phyloP scores from a whole-genome alignment of 1,140 invertebrate genomes.

The Aphidius gifuensis region DNA sequence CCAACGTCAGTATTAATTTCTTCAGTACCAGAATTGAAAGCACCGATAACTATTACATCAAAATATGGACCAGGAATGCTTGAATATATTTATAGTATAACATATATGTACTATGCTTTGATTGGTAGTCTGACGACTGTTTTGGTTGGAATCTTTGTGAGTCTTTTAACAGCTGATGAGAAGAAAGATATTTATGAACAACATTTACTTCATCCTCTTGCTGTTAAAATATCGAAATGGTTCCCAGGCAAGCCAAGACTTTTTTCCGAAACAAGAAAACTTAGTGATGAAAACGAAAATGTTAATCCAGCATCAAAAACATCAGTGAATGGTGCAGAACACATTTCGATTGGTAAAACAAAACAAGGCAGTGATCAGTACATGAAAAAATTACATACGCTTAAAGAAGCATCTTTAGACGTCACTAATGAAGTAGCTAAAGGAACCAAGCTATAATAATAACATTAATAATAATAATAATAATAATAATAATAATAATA shows the following conservation, averaged over 20 bases:
- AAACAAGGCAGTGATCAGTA: constrained; percentile 38
- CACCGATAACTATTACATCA: constrained; percentile 14
- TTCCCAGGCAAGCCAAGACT: constrained; percentile 57
- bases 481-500: too few species aligned
- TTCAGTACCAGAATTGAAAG: background rate
- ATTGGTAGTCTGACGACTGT: constrained; percentile 67
- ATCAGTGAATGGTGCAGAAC: constrained; percentile 34
- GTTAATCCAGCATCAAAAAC: constrained; percentile 35
- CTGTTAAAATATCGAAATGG: constrained; percentile 58
- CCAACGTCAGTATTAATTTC: constrained; percentile 27
- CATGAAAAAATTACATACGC: constrained; percentile 44
- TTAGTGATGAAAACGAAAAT: constrained; percentile 30
- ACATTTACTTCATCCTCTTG: constrained; percentile 64
- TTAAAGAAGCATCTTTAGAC: constrained; percentile 48
- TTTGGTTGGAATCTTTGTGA: constrained; percentile 63
- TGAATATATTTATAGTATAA: constrained; percentile 63
- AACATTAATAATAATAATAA: too few species aligned
- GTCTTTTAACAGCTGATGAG: constrained; percentile 60
- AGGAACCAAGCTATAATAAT: constrained; percentile 40
- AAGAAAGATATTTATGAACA: constrained; percentile 67
- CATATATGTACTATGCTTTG: constrained; percentile 75
- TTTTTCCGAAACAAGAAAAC: constrained; percentile 37
- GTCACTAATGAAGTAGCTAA: constrained; percentile 51
- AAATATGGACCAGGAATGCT: constrained; percentile 37
- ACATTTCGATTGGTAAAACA: constrained; percentile 31